Base-by-base conservation (phyloP, 2,113 vertebrate species). In the Odontesthes bonariensis region DNA sequence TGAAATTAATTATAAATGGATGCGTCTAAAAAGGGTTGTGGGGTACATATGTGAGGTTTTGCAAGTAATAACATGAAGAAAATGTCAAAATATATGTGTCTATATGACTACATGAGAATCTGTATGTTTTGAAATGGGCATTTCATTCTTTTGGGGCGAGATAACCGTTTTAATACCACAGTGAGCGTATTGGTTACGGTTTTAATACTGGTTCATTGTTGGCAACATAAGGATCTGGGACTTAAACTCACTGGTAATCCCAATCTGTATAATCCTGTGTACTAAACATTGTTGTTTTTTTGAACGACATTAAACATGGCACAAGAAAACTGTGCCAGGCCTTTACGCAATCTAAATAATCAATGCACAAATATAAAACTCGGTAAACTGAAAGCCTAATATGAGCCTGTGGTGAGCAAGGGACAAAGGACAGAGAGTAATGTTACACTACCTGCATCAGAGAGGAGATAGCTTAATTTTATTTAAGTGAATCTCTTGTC, bases 221-320 rank as follows among this genome's bases (percentile, higher is more conserved):
- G 59, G 35, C 54, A 73, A 35, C 19, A 52, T 47, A 8, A 38
- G n/a, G 11, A 13, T 11, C 12, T 10, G 19, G 10, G 0, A 42
- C 8, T 51, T 0, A 23, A 49, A 16, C 23, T 9, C 57, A 47
- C 49, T 53, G 59, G 27, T 61, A 52, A 62, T 31, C 53, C 44
- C 5, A 62, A 70, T 0, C 51, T 0, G 58, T 27, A 52, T 66
- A 67, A 75, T 74, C 62, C 72, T 35, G 4, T 62, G 35, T 75
- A 16, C 42, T 55, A 16, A 27, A 55, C 57, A 60, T 27, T 51
- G 57, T 3, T 73, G 71, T 69, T 84, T 69, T 62, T 61, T 16
- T 57, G 42, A 46, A 38, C 13, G 57, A 62, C 67, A 31, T 73
- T 71, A 62, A 77, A 60, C n/a, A 17, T 5, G 20, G 38, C 70